These are phyloP conservation scores for Platypus cylindrus DNA, from an alignment of 2,888 invertebrate species.

Conservation along the genomic window DNA sequence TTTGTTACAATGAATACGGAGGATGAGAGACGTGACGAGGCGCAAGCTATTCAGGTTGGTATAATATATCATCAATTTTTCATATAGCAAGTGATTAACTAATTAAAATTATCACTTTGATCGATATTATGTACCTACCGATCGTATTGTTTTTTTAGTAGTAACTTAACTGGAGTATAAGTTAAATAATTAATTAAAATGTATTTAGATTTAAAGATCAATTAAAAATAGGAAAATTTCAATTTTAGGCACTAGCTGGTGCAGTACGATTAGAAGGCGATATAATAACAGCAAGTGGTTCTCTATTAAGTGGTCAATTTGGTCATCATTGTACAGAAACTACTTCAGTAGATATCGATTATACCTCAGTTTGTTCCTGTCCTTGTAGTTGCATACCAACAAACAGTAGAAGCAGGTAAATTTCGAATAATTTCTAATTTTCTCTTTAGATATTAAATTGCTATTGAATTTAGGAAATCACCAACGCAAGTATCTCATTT, in stretches of 20 bases:
- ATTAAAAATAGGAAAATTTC: not conserved
- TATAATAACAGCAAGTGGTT: slow-evolving; percentile 90
- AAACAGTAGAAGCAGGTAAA: slow-evolving; percentile 32
- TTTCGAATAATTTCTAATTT: not conserved
- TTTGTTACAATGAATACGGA: slow-evolving; percentile 98
- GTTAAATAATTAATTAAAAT: not conserved
- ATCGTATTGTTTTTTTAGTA: not conserved
- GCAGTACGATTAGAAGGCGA: slow-evolving; percentile 93
- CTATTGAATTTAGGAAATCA: slow-evolving; percentile 28
- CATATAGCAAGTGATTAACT: too few relatives aligned
- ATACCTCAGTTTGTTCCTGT: slow-evolving; percentile 37
- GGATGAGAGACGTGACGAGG: slow-evolving; percentile 90
- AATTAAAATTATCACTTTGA: too few relatives aligned
- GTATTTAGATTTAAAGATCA: not conserved
- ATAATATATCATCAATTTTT: too few relatives aligned
- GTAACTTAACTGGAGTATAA: not conserved
- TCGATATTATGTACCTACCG: not conserved
- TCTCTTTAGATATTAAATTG: not conserved
- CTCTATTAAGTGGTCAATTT: slow-evolving; percentile 61
- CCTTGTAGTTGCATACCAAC: slow-evolving; percentile 35
- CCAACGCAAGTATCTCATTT: slow-evolving; percentile 34
- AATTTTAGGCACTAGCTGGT: slow-evolving; percentile 73
- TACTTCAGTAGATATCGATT: slow-evolving; percentile 34
- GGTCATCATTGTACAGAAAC: slow-evolving; percentile 37
- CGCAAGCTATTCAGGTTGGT: slow-evolving; percentile 77